Conservation (phyloP, 2,797 vertebrate species). For the Girardinus metallicus region DNA sequence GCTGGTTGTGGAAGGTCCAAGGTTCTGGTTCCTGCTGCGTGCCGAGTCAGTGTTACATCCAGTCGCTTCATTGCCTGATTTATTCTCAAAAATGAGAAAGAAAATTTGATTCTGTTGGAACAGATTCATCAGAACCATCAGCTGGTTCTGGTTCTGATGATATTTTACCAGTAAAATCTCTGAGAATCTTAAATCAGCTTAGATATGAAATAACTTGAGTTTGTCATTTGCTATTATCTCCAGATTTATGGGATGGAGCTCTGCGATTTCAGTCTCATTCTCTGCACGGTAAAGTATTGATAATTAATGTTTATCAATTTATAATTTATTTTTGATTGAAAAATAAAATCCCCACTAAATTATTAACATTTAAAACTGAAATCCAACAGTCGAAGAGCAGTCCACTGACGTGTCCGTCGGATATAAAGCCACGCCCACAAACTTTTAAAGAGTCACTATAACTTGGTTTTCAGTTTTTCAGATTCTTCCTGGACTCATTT, state of each 20-base stretch:
- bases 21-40: neutral
- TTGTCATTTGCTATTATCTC: neutral
- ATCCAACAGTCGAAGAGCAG: neutral
- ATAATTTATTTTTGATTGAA: neutral
- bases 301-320: neutral
- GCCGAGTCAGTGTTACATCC: neutral
- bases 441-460: too few relatives aligned
- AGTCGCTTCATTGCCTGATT: neutral
- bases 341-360: neutral
- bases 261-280: neutral
- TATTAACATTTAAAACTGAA: neutral
- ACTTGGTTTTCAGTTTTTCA: too few relatives aligned
- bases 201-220: neutral
- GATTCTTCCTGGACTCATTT: too few relatives aligned
- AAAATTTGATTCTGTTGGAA: neutral
- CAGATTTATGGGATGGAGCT: neutral
- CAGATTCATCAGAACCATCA: neutral
- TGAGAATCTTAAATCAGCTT: neutral
- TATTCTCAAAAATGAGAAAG: neutral
- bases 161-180: neutral
- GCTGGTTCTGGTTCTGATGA: neutral
- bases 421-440: too few relatives aligned
- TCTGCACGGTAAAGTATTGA: neutral
- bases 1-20: neutral
- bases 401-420: too few relatives aligned